Evolutionary conservation across 2,888 invertebrate species (phyloP).

Genomic region (Drosophila setosimentum): DNA sequence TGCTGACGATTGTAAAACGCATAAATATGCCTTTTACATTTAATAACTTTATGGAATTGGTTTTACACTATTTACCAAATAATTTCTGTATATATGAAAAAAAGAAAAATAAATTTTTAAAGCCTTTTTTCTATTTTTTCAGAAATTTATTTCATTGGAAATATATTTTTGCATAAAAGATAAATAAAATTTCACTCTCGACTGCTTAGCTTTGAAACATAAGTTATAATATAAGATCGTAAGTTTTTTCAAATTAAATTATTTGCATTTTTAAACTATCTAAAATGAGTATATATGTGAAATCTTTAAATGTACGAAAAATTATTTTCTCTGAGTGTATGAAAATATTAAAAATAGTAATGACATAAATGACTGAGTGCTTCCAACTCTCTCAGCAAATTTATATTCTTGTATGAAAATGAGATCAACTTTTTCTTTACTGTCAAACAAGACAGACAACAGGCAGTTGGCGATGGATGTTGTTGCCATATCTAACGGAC

Average conservation of each 20-base stretch:
- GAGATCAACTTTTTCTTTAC: slow-evolving; percentile 32
- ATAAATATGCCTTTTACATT: slow-evolving; percentile 22
- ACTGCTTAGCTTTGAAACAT: no score
- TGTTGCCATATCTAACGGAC: slow-evolving; percentile 13
- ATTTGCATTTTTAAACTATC: no score
- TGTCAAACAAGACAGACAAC: slow-evolving; percentile 16
- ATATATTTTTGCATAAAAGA: no score
- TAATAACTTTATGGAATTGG: not conserved
- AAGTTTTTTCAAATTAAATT: no score
- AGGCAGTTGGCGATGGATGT: not conserved
- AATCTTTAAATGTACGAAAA: not conserved
- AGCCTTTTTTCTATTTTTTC: no score
- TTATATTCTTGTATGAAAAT: slow-evolving; percentile 23
- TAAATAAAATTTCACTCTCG: no score
- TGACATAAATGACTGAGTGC: not conserved
- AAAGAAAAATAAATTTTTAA: not conserved
- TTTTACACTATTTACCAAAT: not conserved
- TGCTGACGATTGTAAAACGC: slow-evolving; percentile 7
- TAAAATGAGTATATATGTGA: no score
- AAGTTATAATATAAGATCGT: no score
- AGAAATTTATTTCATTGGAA: no score
- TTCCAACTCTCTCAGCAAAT: not conserved
- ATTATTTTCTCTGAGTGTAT: not conserved
- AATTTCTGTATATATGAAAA: not conserved
- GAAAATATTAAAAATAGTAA: not conserved